A percentile compares a stretch with the other conserved stretches of the same genome.
These are phyloP conservation scores for Sinhomidia bicolor DNA, from an alignment of 2,888 invertebrate genomes.

Conservation along the genomic window DNA sequence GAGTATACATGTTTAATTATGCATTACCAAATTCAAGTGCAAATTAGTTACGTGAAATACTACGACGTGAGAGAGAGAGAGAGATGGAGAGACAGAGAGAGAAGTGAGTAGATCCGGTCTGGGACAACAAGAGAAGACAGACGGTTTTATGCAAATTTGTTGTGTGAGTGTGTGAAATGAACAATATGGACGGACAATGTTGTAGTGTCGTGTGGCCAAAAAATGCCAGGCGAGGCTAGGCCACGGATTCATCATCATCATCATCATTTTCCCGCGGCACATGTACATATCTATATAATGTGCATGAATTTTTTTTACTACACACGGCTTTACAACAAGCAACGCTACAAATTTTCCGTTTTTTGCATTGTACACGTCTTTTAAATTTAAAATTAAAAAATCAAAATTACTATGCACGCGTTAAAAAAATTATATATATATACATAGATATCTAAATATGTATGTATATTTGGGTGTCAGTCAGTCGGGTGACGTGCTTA, in stretches of 20 bases:
- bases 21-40: constrained; percentile 71
- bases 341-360: constrained; percentile 29
- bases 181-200: neutral
- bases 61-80: too few species aligned
- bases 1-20: constrained; percentile 54
- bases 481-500: constrained; percentile 43
- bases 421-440: too few species aligned
- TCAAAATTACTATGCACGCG: constrained; percentile 32
- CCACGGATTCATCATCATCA: neutral
- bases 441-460: too few species aligned
- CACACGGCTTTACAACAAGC: neutral
- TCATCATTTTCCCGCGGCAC: neutral
- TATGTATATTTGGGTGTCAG: constrained; percentile 57
- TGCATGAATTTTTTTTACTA: neutral
- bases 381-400: neutral
- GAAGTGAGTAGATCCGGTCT: constrained; percentile 62
- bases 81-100: too few species aligned
- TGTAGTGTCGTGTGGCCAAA: neutral
- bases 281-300: too few species aligned
- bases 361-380: neutral
- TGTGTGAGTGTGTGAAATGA: too few species aligned
- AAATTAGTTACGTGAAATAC: constrained; percentile 60
- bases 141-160: constrained; percentile 57
- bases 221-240: neutral
- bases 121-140: constrained; percentile 56